Conservation (phyloP, 2,888 invertebrate species). For the Synergus laeviventris region DNA sequence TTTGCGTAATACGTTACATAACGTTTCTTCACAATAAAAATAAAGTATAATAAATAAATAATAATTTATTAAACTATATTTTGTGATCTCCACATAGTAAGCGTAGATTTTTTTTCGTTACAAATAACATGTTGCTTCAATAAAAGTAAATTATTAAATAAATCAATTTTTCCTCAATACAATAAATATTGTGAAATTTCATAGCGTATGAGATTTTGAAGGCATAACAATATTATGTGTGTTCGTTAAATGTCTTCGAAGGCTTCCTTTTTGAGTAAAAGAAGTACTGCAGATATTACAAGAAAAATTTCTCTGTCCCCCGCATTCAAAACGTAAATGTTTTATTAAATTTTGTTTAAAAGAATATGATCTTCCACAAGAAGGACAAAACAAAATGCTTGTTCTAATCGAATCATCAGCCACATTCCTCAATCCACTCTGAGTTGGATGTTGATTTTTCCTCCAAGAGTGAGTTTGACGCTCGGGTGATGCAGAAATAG, state of each 20-base stretch:
- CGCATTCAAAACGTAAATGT: constrained; percentile 76
- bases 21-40: neutral
- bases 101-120: no score
- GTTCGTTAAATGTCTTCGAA: constrained; percentile 64
- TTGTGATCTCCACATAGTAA: no score
- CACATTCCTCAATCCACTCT: neutral
- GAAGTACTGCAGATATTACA: constrained; percentile 64
- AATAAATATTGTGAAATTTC: neutral
- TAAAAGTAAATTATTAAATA: neutral
- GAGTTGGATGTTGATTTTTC: neutral
- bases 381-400: constrained; percentile 60
- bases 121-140: no score
- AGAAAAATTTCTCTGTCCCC: constrained; percentile 63
- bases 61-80: no score
- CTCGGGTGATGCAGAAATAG: neutral
- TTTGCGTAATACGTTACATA: neutral
- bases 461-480: neutral
- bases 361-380: constrained; percentile 73
- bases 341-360: constrained; percentile 80
- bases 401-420: neutral
- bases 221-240: constrained; percentile 64
- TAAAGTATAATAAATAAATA: no score
- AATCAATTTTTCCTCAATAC: neutral
- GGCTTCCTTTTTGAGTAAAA: constrained; percentile 66
- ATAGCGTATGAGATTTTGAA: constrained; percentile 48